phyloP scores from a whole-genome alignment of 1,140 invertebrate genomes.

The Thaumetopoea pityocampa region DNA sequence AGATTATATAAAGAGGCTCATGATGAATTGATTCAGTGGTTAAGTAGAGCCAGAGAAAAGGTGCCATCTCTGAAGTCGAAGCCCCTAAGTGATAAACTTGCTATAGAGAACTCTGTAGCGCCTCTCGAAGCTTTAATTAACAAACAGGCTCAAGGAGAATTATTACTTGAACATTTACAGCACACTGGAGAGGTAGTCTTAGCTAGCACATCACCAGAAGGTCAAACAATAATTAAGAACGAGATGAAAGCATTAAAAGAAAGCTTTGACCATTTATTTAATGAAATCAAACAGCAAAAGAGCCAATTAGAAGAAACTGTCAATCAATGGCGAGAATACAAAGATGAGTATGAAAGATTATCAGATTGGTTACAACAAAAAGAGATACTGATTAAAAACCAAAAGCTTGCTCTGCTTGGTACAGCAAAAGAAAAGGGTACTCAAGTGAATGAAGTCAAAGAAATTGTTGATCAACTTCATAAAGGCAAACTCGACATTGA shows the following conservation, averaged over 20 bases:
- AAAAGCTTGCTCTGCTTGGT: conserved; percentile 89
- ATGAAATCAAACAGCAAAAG: conserved; percentile 91
- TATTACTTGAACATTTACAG: conserved; percentile 90
- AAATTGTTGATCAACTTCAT: conserved; percentile 85
- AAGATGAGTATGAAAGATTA: conserved; percentile 93
- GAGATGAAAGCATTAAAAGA: conserved; percentile 90
- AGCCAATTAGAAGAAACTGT: conserved; percentile 88
- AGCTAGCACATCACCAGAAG: conserved; percentile 86
- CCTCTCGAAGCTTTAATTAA: conserved; percentile 91
- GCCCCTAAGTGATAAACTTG: conserved; percentile 89
- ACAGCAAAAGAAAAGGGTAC: conserved; percentile 90
- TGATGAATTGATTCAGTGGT: conserved; percentile 90
- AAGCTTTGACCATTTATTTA: conserved; percentile 90
- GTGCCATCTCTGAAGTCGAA: conserved; percentile 91
- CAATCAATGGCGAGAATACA: conserved; percentile 91
- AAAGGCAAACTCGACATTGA: conserved; percentile 91
- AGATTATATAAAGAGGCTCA: conserved; percentile 91
- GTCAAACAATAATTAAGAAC: conserved; percentile 87
- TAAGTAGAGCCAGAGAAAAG: conserved; percentile 90
- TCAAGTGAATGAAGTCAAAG: conserved; percentile 87
- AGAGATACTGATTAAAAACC: conserved; percentile 93
- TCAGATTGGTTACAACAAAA: conserved; percentile 96
- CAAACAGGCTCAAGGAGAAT: conserved; percentile 92
- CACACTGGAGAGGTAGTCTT: conserved; percentile 91
- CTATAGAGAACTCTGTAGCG: conserved; percentile 90